These are phyloP conservation scores for Cynaeus angustus DNA, from an alignment of 2,888 invertebrate species.

Conservation along the genomic window DNA sequence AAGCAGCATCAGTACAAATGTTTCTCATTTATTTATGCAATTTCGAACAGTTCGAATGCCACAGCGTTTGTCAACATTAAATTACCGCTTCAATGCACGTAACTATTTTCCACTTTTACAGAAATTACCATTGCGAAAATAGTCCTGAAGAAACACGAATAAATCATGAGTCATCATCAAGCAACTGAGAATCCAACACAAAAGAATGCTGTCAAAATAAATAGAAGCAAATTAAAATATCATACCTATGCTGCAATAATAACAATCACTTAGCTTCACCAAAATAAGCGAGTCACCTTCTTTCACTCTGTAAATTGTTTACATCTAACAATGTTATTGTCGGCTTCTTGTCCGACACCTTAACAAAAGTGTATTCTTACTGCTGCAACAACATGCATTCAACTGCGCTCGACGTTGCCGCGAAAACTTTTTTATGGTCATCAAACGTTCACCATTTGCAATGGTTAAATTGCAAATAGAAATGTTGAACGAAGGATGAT, in stretches of 20 bases:
- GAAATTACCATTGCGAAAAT: too few species aligned
- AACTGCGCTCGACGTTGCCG: not conserved
- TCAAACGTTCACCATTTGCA: not conserved
- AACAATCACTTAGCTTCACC: not conserved
- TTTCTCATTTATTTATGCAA: too few species aligned
- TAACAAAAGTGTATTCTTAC: not conserved
- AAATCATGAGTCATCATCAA: not conserved
- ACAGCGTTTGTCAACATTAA: too few species aligned
- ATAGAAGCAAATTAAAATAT: not conserved
- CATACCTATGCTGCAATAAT: not conserved
- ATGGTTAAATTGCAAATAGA: not conserved
- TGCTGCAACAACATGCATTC: conserved; percentile 1
- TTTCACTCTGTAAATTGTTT: not conserved
- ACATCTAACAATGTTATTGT: not conserved
- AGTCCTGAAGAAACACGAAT: too few species aligned
- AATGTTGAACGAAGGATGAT: not conserved
- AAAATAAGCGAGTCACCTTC: not conserved
- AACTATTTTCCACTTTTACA: too few species aligned
- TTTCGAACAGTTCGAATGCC: too few species aligned
- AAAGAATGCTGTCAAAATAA: not conserved
- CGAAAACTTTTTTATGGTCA: conserved; percentile 1
- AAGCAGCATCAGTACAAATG: too few species aligned
- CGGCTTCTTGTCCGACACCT: not conserved
- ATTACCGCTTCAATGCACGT: too few species aligned
- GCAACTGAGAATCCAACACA: not conserved